Percentiles rank a stretch among this genome's conserved stretches.
phyloP scores from a whole-genome alignment of 2,888 invertebrate species.

The Trichopoda pennipes region DNA sequence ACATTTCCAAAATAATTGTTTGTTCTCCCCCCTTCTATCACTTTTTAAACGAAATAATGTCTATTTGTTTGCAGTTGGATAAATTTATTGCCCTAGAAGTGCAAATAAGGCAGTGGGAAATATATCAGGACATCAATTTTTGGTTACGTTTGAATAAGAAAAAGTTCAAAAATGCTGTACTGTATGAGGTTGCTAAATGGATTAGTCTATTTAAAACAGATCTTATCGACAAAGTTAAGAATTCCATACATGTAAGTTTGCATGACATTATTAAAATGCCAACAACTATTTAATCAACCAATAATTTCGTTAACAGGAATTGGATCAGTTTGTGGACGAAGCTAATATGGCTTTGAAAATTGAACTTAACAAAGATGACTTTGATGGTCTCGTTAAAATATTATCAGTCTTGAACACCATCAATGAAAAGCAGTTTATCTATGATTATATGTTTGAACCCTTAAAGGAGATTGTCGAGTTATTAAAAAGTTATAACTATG shows the following conservation, averaged over 20 bases:
- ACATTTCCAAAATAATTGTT: no score
- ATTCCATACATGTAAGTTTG: slow-evolving; percentile 82
- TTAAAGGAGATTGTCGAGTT: slow-evolving; percentile 92
- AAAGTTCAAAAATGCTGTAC: slow-evolving; percentile 90
- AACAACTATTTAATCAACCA: slow-evolving; percentile 16
- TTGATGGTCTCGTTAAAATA: slow-evolving; percentile 90
- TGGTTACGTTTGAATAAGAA: slow-evolving; percentile 91
- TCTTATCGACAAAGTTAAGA: slow-evolving; percentile 89
- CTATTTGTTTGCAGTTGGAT: slow-evolving; percentile 84
- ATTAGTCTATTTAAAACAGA: slow-evolving; percentile 92
- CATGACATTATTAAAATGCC: background rate
- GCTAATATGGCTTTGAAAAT: slow-evolving; percentile 87
- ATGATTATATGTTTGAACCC: slow-evolving; percentile 95
- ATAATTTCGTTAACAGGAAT: slow-evolving; percentile 81
- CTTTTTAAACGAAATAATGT: slow-evolving; percentile 6
- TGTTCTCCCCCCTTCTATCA: background rate
- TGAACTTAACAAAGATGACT: slow-evolving; percentile 91
- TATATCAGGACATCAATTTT: slow-evolving; percentile 85
- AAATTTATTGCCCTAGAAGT: slow-evolving; percentile 89
- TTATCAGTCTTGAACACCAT: slow-evolving; percentile 90
- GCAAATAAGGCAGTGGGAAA: slow-evolving; percentile 86
- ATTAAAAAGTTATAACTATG: slow-evolving; percentile 91
- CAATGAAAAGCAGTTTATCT: slow-evolving; percentile 89
- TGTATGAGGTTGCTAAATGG: slow-evolving; percentile 93
- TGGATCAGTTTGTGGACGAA: slow-evolving; percentile 89